These are phyloP conservation scores for Ectemnius continuus DNA, from an alignment of 2,888 invertebrate species.

Conservation along the genomic window DNA sequence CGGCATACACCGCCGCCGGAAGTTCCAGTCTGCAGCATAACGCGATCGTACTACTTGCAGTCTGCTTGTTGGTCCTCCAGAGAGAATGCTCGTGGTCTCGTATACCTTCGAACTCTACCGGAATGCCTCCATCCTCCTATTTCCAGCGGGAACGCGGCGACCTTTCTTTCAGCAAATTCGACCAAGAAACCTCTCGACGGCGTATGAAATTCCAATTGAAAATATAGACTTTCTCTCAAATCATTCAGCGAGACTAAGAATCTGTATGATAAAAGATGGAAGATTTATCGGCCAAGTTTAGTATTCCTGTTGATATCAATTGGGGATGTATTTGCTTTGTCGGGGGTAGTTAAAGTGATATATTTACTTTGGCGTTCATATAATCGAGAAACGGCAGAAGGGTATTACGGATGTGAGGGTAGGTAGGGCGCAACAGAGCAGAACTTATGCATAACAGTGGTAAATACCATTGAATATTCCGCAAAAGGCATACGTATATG, in stretches of 20 bases:
- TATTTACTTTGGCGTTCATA: neutral
- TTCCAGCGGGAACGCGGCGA: constrained; percentile 35
- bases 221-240: too few species aligned
- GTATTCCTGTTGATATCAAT: too few species aligned
- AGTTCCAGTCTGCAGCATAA: constrained; percentile 65
- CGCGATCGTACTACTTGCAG: constrained; percentile 69
- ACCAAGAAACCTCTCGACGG: constrained; percentile 7
- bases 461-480: constrained; percentile 20
- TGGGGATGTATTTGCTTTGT: too few species aligned
- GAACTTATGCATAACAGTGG: constrained; percentile 7
- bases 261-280: too few species aligned
- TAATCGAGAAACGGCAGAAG: neutral
- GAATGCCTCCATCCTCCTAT: constrained; percentile 44
- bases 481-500: constrained; percentile 42
- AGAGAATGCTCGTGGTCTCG: constrained; percentile 61
- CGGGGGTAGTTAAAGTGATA: too few species aligned
- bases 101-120: constrained; percentile 56
- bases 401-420: constrained; percentile 9
- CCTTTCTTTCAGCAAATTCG: constrained; percentile 34
- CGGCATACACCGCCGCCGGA: constrained; percentile 51
- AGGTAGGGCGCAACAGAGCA: neutral
- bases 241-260: too few species aligned
- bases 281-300: too few species aligned
- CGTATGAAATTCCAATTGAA: neutral
- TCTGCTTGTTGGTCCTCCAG: constrained; percentile 61